Percentiles rank a stretch among this genome's conserved stretches.
Evolutionary conservation across 2,888 invertebrate species (phyloP).

Genomic region (Agonopterix arenella): DNA sequence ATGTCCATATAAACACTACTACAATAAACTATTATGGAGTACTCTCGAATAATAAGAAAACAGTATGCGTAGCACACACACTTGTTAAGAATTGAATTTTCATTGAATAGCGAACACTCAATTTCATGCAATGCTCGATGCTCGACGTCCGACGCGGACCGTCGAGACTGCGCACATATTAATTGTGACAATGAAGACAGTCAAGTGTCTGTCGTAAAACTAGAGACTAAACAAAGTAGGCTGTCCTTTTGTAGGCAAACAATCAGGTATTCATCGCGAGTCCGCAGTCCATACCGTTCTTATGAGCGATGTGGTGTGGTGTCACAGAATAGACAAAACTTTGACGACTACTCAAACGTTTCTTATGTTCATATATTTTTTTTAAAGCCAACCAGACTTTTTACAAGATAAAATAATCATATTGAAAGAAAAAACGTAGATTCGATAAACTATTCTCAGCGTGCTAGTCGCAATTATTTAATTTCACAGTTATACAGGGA

Average conservation of each 20-base stretch:
- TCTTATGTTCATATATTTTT: no score
- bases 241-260: slow-evolving; percentile 58
- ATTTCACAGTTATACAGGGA: no score
- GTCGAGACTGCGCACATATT: slow-evolving; percentile 33
- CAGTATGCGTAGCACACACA: no score
- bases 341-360: not conserved
- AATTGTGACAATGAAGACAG: slow-evolving; percentile 62
- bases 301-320: slow-evolving; percentile 32
- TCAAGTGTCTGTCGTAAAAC: slow-evolving; percentile 67
- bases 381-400: no score
- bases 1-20: no score
- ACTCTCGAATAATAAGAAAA: no score
- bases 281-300: no score
- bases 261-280: slow-evolving; percentile 51
- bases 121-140: slow-evolving; percentile 23
- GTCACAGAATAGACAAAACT: slow-evolving; percentile 23
- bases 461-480: no score
- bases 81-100: slow-evolving; percentile 9
- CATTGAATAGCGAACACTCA: slow-evolving; percentile 29
- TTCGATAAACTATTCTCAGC: no score
- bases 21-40: no score
- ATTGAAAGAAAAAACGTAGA: no score
- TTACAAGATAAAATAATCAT: no score
- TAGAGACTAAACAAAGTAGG: slow-evolving; percentile 56
- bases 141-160: slow-evolving; percentile 24